A percentile compares a stretch with the other conserved stretches of the same genome.
These are phyloP conservation scores for Paramormyrops hopkinsi DNA, from an alignment of 2,797 vertebrate species.

Conservation along the genomic window DNA sequence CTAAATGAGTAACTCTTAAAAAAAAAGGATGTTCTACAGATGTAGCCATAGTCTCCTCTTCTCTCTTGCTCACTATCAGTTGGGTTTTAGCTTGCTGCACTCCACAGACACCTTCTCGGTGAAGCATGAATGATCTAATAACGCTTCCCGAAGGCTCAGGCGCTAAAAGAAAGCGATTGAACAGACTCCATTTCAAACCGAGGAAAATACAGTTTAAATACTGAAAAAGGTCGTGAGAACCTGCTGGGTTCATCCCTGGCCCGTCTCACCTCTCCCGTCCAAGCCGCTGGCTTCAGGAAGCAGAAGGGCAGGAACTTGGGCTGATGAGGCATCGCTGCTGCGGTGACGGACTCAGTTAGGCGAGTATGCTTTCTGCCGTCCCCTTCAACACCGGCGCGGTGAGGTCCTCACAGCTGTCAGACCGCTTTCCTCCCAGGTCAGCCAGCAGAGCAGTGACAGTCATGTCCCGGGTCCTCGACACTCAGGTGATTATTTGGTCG, in stretches of 20 bases:
- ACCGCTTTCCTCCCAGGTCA: not conserved
- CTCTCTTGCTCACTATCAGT: not conserved
- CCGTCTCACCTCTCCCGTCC: not conserved
- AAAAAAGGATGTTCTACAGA: not conserved
- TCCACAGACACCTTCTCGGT: not conserved
- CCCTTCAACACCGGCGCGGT: not conserved
- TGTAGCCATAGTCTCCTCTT: not conserved
- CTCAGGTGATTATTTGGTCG: not conserved
- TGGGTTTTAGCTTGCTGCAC: not conserved
- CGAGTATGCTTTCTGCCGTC: not conserved
- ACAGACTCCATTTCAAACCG: not conserved
- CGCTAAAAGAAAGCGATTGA: not conserved
- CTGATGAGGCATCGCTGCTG: not conserved
- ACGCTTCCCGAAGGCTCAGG: not conserved
- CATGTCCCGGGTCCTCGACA: not conserved
- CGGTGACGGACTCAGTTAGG: not conserved
- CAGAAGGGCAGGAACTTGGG: not conserved
- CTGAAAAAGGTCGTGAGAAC: not conserved
- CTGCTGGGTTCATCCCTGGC: not conserved
- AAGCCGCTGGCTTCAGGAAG: not conserved
- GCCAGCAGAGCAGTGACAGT: not conserved
- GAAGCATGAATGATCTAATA: not conserved
- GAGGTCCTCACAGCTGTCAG: not conserved
- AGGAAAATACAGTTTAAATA: not conserved
- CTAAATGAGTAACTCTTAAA: not conserved